phyloP scores from a whole-genome alignment of 2,888 invertebrate genomes.

The Amaurobius ferox region DNA sequence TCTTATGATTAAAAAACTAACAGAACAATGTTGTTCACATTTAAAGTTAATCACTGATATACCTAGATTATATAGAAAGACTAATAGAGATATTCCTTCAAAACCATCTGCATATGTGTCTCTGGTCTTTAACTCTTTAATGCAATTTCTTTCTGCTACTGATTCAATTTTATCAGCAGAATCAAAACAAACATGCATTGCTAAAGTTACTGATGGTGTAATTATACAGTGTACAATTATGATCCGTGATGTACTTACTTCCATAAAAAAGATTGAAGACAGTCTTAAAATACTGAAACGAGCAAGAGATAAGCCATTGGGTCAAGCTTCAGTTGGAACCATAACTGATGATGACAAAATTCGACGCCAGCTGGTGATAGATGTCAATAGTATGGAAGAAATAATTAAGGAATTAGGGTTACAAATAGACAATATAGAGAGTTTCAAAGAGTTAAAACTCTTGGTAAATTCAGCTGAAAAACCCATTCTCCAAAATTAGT shows the following conservation, averaged over 20 bases:
- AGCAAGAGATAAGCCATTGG: constrained; percentile 81
- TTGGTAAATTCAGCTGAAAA: too few relatives aligned
- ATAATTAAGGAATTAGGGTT: too few relatives aligned
- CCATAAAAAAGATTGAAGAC: constrained; percentile 96
- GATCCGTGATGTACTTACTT: constrained; percentile 91
- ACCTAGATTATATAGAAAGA: constrained; percentile 93
- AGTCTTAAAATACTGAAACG: constrained; percentile 92
- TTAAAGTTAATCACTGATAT: constrained; percentile 87
- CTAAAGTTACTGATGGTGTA: too few relatives aligned
- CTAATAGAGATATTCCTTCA: constrained; percentile 90
- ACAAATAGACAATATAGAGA: too few relatives aligned
- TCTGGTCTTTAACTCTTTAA: constrained; percentile 75
- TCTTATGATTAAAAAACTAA: not conserved
- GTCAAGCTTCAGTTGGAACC: constrained; percentile 81
- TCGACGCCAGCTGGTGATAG: constrained; percentile 90
- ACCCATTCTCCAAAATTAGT: too few relatives aligned
- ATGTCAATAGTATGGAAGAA: constrained; percentile 86
- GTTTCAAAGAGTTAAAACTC: too few relatives aligned
- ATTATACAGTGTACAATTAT: constrained; percentile 79
- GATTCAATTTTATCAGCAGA: not conserved
- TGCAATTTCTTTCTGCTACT: not conserved
- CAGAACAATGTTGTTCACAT: constrained; percentile 17
- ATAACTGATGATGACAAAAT: constrained; percentile 95
- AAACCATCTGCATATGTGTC: constrained; percentile 89
- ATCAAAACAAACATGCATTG: too few relatives aligned